Evolutionary conservation across 2,113 vertebrate genomes (phyloP).

Genomic region (Sinocyclocheilus anshuiensis): DNA sequence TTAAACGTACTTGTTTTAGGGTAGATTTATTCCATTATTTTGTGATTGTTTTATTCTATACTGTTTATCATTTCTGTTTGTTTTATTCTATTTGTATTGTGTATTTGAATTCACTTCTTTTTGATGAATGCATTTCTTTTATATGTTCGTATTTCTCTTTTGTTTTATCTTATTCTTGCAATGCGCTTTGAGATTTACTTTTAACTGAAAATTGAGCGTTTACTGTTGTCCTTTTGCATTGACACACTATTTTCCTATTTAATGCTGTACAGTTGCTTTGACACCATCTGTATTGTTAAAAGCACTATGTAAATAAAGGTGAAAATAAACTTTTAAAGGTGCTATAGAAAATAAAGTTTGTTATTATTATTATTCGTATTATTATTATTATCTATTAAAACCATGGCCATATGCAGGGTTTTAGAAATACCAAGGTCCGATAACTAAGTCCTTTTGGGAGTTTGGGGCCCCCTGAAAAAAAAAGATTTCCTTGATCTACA

Average conservation of each 20-base stretch:
- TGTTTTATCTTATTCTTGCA: not conserved
- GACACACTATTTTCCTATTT: too few species aligned
- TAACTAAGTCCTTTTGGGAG: not conserved
- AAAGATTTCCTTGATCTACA: too few species aligned
- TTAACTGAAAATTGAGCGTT: too few species aligned
- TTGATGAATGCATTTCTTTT: not conserved
- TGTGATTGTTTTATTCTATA: not conserved
- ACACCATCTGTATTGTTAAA: too few species aligned
- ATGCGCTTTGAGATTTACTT: not conserved
- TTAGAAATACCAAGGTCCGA: too few species aligned
- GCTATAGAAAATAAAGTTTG: not conserved
- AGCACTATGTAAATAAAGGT: too few species aligned
- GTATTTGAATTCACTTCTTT: not conserved
- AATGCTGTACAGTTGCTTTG: too few species aligned
- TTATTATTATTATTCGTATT: not conserved
- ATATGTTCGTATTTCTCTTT: not conserved
- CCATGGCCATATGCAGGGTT: too few species aligned
- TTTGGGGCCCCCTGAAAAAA: not conserved
- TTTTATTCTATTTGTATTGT: not conserved
- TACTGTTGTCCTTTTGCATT: too few species aligned
- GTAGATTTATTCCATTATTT: not conserved
- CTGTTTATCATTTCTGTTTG: not conserved
- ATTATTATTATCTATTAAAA: too few species aligned
- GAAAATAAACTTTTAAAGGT: not conserved
- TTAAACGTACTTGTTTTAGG: not conserved